Evolutionary conservation across 2,797 vertebrate genomes (phyloP).

Genomic region (Xenops minutus): DNA sequence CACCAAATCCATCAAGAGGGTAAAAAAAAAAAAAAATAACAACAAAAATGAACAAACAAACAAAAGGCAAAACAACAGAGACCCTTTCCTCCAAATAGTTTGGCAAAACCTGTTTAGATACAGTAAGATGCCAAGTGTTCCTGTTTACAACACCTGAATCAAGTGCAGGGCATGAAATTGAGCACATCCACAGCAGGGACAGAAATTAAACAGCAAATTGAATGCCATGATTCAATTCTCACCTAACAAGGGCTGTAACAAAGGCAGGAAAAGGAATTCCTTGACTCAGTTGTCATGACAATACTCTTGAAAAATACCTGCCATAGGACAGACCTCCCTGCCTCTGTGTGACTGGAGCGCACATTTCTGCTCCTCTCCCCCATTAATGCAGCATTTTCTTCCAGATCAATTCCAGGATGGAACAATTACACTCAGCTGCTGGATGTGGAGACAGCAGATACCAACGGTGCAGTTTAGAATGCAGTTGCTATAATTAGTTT

Average conservation of each 20-base stretch:
- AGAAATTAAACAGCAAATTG: not conserved
- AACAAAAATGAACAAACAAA: not conserved
- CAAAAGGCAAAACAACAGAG: not conserved
- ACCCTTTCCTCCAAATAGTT: too few relatives aligned
- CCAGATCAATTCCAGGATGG: not conserved
- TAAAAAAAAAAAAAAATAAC: fast-evolving
- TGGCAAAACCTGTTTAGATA: not conserved
- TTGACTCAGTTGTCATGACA: conserved; percentile 59
- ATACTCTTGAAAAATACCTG: not conserved
- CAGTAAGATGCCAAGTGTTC: not conserved
- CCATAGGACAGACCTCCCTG: not conserved
- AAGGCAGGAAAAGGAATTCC: conserved; percentile 20
- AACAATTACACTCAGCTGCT: not conserved
- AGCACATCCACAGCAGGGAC: not conserved
- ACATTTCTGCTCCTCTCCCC: fast-evolving
- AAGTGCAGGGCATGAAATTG: not conserved
- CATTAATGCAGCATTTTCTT: not conserved
- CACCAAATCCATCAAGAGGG: not conserved
- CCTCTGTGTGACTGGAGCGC: fast-evolving
- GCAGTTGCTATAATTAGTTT: not conserved
- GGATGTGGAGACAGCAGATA: not conserved
- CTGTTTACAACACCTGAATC: not conserved
- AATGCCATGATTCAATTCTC: not conserved
- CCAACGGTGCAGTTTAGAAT: not conserved
- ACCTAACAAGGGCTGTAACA: not conserved